Evolutionary conservation across 2,113 vertebrate genomes (phyloP).

Genomic region (Rattus norvegicus): DNA sequence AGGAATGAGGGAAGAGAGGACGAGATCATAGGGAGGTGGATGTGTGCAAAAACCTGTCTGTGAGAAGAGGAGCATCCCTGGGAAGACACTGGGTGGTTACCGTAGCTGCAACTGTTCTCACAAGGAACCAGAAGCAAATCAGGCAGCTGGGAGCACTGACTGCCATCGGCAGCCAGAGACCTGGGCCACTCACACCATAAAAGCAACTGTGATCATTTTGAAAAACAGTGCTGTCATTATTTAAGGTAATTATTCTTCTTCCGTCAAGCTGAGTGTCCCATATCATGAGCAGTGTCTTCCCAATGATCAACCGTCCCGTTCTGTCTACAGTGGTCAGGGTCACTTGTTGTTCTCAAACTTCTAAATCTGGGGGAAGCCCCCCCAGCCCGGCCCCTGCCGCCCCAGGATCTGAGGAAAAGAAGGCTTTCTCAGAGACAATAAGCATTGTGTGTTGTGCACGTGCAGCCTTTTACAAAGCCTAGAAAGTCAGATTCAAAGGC

Average conservation of each 20-base stretch:
- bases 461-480: not conserved
- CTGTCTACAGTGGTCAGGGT: not conserved
- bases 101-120: not conserved
- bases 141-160: not conserved
- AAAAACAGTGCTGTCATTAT: not conserved
- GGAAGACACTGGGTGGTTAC: rapidly evolving
- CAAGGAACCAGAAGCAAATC: not conserved
- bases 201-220: not conserved
- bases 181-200: rapidly evolving
- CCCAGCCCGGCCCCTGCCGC: too few relatives aligned
- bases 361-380: not conserved
- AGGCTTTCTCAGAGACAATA: not conserved
- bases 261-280: not conserved
- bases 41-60: not conserved
- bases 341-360: not conserved
- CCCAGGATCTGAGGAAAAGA: not conserved
- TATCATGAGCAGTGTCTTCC: not conserved
- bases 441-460: rapidly evolving
- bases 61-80: too few relatives aligned
- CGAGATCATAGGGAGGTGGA: rapidly evolving
- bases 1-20: not conserved
- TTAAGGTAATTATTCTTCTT: not conserved
- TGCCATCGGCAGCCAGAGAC: not conserved
- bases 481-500: too few relatives aligned
- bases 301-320: rapidly evolving